Percentiles rank a stretch among this genome's conserved stretches.
phyloP scores from a whole-genome alignment of 2,797 vertebrate species.

The Ceyx erithaca region DNA sequence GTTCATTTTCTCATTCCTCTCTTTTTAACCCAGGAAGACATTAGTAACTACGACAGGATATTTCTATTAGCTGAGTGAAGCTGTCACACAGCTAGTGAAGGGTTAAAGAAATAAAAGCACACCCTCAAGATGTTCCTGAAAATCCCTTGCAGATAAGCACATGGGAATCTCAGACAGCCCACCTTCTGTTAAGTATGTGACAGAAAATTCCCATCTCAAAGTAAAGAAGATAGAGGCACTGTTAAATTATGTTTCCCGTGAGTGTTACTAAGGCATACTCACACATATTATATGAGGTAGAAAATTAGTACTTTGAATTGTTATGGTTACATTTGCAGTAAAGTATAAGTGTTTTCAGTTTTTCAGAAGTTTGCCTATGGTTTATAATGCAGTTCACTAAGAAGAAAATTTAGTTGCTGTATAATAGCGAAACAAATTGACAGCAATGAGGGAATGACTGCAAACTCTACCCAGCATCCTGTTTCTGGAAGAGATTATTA shows the following conservation, averaged over 20 bases:
- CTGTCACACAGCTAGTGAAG: not conserved
- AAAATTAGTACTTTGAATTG: slow-evolving; percentile 79
- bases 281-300: slow-evolving; percentile 77
- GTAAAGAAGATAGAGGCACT: slow-evolving; percentile 59
- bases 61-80: not conserved
- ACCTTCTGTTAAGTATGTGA: slow-evolving; percentile 64
- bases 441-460: not conserved
- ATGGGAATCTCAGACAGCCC: slow-evolving; percentile 37
- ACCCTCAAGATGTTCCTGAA: slow-evolving; percentile 35
- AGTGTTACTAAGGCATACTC: slow-evolving; percentile 74
- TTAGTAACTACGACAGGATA: not conserved
- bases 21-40: not conserved
- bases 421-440: slow-evolving; percentile 35
- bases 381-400: slow-evolving; percentile 62
- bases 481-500: not conserved
- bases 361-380: slow-evolving; percentile 72
- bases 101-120: slow-evolving; percentile 66
- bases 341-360: slow-evolving; percentile 75
- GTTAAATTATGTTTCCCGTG: slow-evolving; percentile 72
- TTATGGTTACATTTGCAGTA: slow-evolving; percentile 78
- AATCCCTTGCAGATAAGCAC: slow-evolving; percentile 53
- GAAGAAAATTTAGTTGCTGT: slow-evolving; percentile 70
- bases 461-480: not conserved
- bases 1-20: not conserved
- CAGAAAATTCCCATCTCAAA: slow-evolving; percentile 67